Evolutionary conservation across 2,113 vertebrate species (phyloP).

Genomic region (Lamprotornis superbus): DNA sequence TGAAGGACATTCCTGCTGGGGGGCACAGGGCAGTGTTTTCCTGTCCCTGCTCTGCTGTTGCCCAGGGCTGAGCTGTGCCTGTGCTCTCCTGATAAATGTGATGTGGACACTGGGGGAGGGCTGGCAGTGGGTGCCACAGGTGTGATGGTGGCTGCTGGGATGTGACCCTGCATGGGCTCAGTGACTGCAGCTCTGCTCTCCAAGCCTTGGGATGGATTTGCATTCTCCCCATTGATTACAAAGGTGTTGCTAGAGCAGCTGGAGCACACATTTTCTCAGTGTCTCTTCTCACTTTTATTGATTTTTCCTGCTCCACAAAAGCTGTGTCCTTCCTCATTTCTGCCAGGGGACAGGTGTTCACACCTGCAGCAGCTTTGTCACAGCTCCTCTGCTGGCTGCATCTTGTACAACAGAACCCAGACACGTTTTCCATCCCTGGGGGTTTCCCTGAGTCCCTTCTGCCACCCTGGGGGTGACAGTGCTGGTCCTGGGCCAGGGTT

Average conservation of each 20-base stretch:
- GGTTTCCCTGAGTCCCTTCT: too few species aligned
- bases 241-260: not conserved
- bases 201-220: not conserved
- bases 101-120: too few species aligned
- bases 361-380: too few species aligned
- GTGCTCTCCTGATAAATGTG: too few species aligned
- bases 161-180: constrained; percentile 14
- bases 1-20: too few species aligned
- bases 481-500: not conserved
- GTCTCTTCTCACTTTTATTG: not conserved
- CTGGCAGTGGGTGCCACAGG: too few species aligned
- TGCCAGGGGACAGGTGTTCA: not conserved
- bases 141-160: not conserved
- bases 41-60: too few species aligned
- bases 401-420: not conserved
- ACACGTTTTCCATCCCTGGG: not conserved
- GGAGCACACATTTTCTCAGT: not conserved
- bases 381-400: not conserved
- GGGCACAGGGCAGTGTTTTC: too few species aligned
- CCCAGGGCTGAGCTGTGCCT: too few species aligned
- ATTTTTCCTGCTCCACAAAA: too few species aligned
- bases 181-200: not conserved
- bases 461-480: too few species aligned
- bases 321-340: not conserved
- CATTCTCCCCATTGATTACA: not conserved